Percentiles rank a stretch among this genome's conserved stretches.
phyloP scores from a whole-genome alignment of 2,113 vertebrate species.

The Microtus oregoni region DNA sequence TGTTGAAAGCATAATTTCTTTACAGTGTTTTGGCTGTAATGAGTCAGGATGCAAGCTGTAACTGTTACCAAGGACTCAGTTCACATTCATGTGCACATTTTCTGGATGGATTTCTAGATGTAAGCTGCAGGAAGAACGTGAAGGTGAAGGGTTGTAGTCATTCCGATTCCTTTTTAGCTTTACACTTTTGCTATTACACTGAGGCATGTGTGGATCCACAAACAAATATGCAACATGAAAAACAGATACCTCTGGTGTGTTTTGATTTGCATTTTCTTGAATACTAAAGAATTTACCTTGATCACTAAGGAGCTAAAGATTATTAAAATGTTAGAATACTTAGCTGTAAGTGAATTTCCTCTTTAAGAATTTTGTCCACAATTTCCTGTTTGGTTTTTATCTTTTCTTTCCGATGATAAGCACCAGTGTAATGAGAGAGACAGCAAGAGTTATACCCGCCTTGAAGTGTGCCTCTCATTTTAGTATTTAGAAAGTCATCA shows the following conservation, averaged over 20 bases:
- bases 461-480: not conserved
- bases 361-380: conserved; percentile 5
- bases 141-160: not conserved
- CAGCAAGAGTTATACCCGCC: not conserved
- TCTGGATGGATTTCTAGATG: conserved; percentile 7
- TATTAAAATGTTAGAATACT: not conserved
- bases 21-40: not conserved
- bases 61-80: not conserved
- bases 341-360: not conserved
- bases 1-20: not conserved
- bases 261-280: conserved; percentile 33
- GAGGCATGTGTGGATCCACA: not conserved
- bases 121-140: not conserved
- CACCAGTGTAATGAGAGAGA: not conserved
- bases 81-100: not conserved
- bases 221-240: not conserved
- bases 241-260: not conserved
- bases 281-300: not conserved
- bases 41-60: not conserved
- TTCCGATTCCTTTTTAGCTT: not conserved
- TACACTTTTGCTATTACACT: not conserved
- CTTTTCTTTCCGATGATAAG: not conserved
- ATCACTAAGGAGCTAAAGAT: conserved; percentile 20
- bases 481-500: not conserved
- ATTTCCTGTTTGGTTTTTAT: not conserved